Conservation (phyloP, 2,113 vertebrate species). For the Ameiurus melas region DNA sequence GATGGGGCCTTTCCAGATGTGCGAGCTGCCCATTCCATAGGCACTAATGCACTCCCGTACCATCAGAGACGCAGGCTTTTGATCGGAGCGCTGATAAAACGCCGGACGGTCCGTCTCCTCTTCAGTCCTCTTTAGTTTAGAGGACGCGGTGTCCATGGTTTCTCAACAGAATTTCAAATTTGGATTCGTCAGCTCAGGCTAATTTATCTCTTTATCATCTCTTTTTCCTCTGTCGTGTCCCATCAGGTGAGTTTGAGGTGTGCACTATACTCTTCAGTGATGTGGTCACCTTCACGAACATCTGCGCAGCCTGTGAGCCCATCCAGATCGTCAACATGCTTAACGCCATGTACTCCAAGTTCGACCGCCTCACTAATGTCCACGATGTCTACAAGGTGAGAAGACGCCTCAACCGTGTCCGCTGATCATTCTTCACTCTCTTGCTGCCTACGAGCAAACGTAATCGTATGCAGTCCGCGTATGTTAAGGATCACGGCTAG, state of each 20-base stretch:
- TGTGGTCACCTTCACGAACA: slow-evolving; percentile 80
- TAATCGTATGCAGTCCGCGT: not conserved
- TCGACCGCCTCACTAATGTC: slow-evolving; percentile 71
- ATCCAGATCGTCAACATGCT: slow-evolving; percentile 77
- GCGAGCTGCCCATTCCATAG: no score
- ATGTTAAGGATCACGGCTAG: not conserved
- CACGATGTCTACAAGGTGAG: slow-evolving; percentile 76
- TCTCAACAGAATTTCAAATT: no score
- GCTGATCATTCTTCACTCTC: not conserved
- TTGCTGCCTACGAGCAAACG: not conserved
- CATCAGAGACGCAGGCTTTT: no score
- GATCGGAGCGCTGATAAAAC: no score
- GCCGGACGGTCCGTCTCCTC: no score
- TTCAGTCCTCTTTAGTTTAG: no score
- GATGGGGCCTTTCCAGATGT: no score
- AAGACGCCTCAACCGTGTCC: not conserved
- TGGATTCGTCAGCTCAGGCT: not conserved
- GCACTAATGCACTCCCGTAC: no score
- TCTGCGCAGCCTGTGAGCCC: slow-evolving; percentile 76
- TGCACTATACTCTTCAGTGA: slow-evolving; percentile 81
- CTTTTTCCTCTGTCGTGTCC: not conserved
- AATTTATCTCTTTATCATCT: not conserved
- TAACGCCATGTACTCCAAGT: slow-evolving; percentile 78
- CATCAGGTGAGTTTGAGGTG: slow-evolving; percentile 76
- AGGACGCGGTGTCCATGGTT: no score